These are phyloP conservation scores for Cheilosia soror DNA, from an alignment of 2,888 invertebrate genomes.

Conservation along the genomic window DNA sequence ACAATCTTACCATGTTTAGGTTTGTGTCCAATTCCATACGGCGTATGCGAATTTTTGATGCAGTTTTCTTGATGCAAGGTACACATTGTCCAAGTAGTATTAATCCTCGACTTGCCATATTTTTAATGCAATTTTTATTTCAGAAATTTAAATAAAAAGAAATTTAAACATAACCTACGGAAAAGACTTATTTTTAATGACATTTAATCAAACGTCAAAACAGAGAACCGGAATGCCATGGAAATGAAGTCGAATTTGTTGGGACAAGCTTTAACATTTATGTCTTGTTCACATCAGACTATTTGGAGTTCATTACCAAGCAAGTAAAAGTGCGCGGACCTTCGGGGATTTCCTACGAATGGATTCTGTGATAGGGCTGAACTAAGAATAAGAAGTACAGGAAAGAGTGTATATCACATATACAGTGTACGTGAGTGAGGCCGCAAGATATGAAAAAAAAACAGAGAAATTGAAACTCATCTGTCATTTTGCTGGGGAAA, in stretches of 20 bases:
- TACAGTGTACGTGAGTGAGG: too few species aligned
- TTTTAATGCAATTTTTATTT: slow-evolving; percentile 2
- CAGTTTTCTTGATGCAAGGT: slow-evolving; percentile 90
- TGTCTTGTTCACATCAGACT: too few species aligned
- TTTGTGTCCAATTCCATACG: slow-evolving; percentile 90
- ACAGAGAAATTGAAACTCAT: too few species aligned
- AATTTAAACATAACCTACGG: slow-evolving; percentile 20
- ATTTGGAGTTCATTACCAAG: too few species aligned
- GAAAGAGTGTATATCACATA: too few species aligned
- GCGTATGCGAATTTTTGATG: slow-evolving; percentile 91
- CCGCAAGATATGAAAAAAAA: too few species aligned
- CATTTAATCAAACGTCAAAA: slow-evolving; percentile 30
- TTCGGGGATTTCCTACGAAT: too few species aligned
- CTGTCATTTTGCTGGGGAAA: too few species aligned
- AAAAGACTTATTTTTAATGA: slow-evolving; percentile 1
- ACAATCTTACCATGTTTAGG: slow-evolving; percentile 88
- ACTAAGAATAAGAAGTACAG: too few species aligned
- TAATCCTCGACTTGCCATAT: slow-evolving; percentile 84
- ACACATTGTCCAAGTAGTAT: slow-evolving; percentile 91
- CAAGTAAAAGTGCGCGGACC: too few species aligned
- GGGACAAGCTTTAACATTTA: too few species aligned
- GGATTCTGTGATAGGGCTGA: too few species aligned
- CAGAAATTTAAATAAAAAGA: neutral
- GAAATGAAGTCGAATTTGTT: neutral
- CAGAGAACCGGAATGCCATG: slow-evolving; percentile 1